phyloP scores from a whole-genome alignment of 2,888 invertebrate species.

The Drosophila pseudotakahashii region DNA sequence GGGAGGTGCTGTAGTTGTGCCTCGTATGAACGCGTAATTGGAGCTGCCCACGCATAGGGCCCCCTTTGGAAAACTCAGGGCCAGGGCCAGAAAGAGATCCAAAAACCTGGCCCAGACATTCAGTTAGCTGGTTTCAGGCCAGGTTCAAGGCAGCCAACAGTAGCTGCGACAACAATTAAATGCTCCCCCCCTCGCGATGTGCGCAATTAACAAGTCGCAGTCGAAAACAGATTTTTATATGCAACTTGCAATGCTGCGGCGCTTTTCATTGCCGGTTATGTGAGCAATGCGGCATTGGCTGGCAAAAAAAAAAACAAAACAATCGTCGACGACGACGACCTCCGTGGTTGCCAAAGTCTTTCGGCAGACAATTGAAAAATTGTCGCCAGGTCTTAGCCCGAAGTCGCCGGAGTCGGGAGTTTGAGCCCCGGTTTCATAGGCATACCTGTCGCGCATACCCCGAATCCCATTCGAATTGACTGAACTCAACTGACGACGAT shows the following conservation, averaged over 20 bases:
- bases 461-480: conserved; percentile 77
- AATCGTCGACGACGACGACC: conserved; percentile 51
- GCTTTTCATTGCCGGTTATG: conserved; percentile 77
- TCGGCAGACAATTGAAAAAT: conserved; percentile 77
- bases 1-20: conserved; percentile 32
- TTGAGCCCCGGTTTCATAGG: conserved; percentile 58
- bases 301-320: conserved; percentile 17
- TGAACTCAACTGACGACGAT: conserved; percentile 78
- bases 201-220: conserved; percentile 72
- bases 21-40: conserved; percentile 60
- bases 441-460: conserved; percentile 79
- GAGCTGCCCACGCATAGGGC: conserved; percentile 70
- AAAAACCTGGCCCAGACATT: conserved; percentile 7
- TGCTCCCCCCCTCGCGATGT: conserved; percentile 34
- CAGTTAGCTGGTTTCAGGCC: neutral
- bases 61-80: conserved; percentile 1
- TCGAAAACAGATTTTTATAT: conserved; percentile 75
- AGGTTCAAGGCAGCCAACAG: conserved; percentile 61
- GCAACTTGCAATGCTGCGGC: conserved; percentile 74
- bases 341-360: conserved; percentile 63
- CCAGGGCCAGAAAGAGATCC: conserved; percentile 11
- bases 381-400: conserved; percentile 75
- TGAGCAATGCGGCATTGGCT: conserved; percentile 59
- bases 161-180: conserved; percentile 71
- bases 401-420: conserved; percentile 10